Percentiles rank a stretch among this genome's conserved stretches.
These are phyloP conservation scores for Oryzias melastigma DNA, from an alignment of 2,113 vertebrate species.

Conservation along the genomic window DNA sequence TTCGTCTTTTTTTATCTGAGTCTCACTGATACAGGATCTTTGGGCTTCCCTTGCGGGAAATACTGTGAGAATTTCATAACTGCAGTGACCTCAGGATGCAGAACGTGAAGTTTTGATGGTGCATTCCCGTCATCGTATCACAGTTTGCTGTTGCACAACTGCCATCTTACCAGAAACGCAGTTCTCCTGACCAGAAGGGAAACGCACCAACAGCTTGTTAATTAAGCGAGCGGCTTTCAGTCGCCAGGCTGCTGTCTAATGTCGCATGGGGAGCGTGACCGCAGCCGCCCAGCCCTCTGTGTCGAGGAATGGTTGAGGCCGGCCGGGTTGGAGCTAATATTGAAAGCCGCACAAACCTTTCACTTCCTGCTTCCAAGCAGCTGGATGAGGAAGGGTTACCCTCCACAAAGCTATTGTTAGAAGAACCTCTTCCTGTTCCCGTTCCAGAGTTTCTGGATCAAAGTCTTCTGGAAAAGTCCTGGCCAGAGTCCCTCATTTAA, in stretches of 20 bases:
- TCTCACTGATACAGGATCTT: neutral
- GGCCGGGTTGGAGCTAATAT: neutral
- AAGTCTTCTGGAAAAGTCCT: slow-evolving; percentile 10
- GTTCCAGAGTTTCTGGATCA: slow-evolving; percentile 31
- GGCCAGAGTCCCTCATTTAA: neutral
- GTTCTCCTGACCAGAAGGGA: slow-evolving; percentile 52
- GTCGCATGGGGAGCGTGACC: slow-evolving; percentile 53
- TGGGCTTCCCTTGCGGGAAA: slow-evolving; percentile 26
- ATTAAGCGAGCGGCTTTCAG: neutral
- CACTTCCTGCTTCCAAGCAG: slow-evolving; percentile 50
- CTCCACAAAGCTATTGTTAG: slow-evolving; percentile 36
- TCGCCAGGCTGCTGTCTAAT: slow-evolving; percentile 38
- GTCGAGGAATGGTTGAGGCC: slow-evolving; percentile 59
- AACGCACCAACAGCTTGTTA: slow-evolving; percentile 44
- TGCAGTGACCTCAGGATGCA: neutral
- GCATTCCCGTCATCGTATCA: slow-evolving; percentile 49
- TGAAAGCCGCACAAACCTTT: slow-evolving; percentile 3
- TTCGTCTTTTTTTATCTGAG: neutral
- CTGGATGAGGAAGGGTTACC: slow-evolving; percentile 30
- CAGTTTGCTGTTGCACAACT: slow-evolving; percentile 43
- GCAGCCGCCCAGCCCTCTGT: slow-evolving; percentile 49
- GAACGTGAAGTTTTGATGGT: slow-evolving; percentile 11
- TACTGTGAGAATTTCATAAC: slow-evolving; percentile 5
- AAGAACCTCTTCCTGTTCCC: slow-evolving; percentile 44
- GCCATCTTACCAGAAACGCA: slow-evolving; percentile 49